Base-by-base conservation (phyloP, 2,888 invertebrate genomes). In the Meta bourneti region DNA sequence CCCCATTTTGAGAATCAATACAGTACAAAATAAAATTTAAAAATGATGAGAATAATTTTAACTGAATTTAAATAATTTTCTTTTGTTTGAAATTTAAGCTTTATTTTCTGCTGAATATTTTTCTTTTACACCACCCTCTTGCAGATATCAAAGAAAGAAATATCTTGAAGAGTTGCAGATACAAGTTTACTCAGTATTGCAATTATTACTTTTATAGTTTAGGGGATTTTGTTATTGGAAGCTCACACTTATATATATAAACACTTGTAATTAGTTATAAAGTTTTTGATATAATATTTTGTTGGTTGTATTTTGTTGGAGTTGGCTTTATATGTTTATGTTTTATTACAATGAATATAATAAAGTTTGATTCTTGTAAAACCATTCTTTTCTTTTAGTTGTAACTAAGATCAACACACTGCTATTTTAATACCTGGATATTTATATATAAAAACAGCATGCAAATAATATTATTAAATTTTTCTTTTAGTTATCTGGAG, bases 341-440 rank as follows among this genome's bases (percentile, higher is more conserved):
- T 9, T 75, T 75, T 75, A 75, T 48, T 75, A 75, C 34, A 34
- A 34, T 34, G 34, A 34, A 34, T 34, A 2, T 34, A 75, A 75
- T 75, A 48, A 7, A 71, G 20, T 75, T 75, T 75, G 34, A 75
- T 75, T 75, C 34, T 75, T 75, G 75, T 75, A 48, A 75, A 75
- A 49, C 13, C 8, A 71, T 20, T 11, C 49, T 75, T 75, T 72
- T 34, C 75, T 75, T 75, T 75, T 9, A 48, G 19, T 71, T 71
- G 48, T 48, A 13, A 11, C 49, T 75, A 75, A 75, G 19, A 75
- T 34, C 16, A 34, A 34, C 1, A 34, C 34, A 34, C 34, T 2
- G 1, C 4, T 34, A 2, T 34, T 34, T 34, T 34, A n/a, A n/a
- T n/a, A n/a, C n/a, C n/a, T n/a, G n/a, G n/a, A n/a, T n/a, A n/a